These are phyloP conservation scores for Halictus ligatus DNA, from an alignment of 2,888 invertebrate genomes.

Conservation along the genomic window DNA sequence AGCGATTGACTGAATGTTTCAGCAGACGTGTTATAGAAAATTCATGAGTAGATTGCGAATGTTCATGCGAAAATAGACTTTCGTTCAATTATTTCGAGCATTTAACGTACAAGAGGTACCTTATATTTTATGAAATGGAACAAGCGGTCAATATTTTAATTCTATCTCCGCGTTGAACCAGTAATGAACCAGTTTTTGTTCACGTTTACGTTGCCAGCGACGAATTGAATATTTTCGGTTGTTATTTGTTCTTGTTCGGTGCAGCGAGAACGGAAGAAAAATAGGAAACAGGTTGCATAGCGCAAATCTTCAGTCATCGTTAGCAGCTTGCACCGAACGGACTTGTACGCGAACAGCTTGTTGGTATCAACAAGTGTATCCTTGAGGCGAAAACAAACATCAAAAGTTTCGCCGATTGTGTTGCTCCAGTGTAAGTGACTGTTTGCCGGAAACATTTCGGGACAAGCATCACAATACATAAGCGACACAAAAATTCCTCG, in stretches of 20 bases:
- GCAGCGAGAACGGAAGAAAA: neutral
- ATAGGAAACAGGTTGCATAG: neutral
- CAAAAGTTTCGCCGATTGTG: neutral
- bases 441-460: constrained; percentile 1
- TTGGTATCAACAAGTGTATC: neutral
- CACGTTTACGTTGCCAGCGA: neutral
- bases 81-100: neutral
- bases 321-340: neutral
- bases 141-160: neutral
- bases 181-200: neutral
- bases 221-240: neutral
- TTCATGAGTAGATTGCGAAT: neutral
- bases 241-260: neutral
- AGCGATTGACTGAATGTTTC: neutral
- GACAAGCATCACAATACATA: neutral
- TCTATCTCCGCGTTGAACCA: neutral
- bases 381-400: neutral
- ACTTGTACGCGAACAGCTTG: neutral
- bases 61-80: neutral
- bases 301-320: neutral
- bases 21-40: neutral
- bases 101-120: neutral
- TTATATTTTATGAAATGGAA: neutral
- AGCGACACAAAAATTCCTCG: no score
- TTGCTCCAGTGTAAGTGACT: neutral